Evolutionary conservation across 2,797 vertebrate species (phyloP).

Genomic region (Clarias laeviceps): DNA sequence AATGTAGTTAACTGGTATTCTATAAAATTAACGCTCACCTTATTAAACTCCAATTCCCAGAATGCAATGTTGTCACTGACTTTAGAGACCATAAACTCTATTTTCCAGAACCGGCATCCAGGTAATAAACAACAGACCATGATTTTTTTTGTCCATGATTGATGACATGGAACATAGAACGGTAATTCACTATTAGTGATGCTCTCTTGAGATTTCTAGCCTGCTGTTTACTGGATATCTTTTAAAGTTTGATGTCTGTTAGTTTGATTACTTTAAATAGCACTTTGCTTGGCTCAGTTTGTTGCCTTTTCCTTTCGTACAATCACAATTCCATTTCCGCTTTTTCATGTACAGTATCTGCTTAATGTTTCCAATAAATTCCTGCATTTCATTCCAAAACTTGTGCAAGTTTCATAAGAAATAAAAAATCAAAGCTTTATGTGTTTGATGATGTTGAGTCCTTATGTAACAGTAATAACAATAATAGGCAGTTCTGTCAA

Average conservation of each 20-base stretch:
- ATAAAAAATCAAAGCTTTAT: neutral
- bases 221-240: neutral
- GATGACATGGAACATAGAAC: neutral
- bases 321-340: neutral
- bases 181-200: neutral
- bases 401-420: neutral
- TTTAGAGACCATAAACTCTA: neutral
- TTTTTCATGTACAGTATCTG: conserved; percentile 1
- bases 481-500: neutral
- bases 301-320: neutral
- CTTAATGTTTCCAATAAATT: neutral
- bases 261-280: neutral
- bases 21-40: neutral
- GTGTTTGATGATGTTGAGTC: neutral
- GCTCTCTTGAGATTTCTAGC: neutral
- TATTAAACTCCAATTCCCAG: neutral
- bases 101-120: neutral
- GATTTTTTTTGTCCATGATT: neutral
- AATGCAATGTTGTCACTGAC: neutral
- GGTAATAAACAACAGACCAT: conserved; percentile 14
- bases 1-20: neutral
- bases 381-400: neutral
- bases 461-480: neutral
- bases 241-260: neutral
- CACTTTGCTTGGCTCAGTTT: neutral